Evolutionary conservation across 2,797 vertebrate species (phyloP).

Genomic region (Fratercula arctica): DNA sequence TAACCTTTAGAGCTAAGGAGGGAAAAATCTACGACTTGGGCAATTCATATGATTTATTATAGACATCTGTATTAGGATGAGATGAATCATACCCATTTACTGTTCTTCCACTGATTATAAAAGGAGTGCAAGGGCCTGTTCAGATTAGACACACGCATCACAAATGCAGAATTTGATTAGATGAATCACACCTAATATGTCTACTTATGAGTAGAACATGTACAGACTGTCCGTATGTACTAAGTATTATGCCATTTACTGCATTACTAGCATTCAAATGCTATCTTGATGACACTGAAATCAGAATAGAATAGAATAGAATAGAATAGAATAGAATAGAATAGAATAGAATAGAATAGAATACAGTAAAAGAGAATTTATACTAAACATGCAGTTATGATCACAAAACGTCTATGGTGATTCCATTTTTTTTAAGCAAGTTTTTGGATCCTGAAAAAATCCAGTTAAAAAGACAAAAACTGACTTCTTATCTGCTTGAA

Average conservation of each 20-base stretch:
- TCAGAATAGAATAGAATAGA: background rate
- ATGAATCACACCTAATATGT: background rate
- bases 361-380: background rate
- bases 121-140: background rate
- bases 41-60: background rate
- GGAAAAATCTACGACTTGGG: background rate
- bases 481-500: background rate
- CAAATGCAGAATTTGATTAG: background rate
- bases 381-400: background rate
- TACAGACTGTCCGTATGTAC: background rate
- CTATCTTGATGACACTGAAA: background rate
- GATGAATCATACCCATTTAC: background rate
- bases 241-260: background rate
- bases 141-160: background rate
- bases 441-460: background rate
- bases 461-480: background rate
- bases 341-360: background rate
- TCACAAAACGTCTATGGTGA: background rate
- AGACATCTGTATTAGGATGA: background rate
- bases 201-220: background rate
- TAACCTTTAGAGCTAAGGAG: background rate
- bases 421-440: background rate
- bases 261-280: background rate
- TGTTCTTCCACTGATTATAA: background rate
- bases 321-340: background rate